Evolutionary conservation across 2,888 invertebrate genomes (phyloP), one percentile per base, ranked within the genome.

Genomic region (Brassicogethes aeneus): DNA sequence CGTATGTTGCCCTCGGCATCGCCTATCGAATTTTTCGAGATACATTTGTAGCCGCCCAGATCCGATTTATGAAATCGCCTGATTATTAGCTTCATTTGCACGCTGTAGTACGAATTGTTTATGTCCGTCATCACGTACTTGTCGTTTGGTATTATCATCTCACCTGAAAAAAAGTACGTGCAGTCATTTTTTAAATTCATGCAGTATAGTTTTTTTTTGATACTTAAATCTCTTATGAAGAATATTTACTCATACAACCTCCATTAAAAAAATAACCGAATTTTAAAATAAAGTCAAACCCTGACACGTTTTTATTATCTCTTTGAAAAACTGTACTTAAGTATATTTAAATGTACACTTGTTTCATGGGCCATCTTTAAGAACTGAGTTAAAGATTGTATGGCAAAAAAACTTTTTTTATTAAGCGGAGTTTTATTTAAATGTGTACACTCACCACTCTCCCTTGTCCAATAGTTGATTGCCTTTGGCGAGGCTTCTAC

Each of bases 381-480:
- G n/a, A n/a, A n/a, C n/a, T n/a, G n/a, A n/a, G n/a, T n/a, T n/a
- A n/a, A n/a, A n/a, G n/a, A n/a, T n/a, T n/a, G n/a, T n/a, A n/a
- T n/a, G n/a, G n/a, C n/a, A n/a, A n/a, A n/a, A n/a, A n/a, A n/a
- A n/a, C n/a, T n/a, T n/a, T n/a, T n/a, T n/a, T n/a, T n/a, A n/a
- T n/a, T n/a, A n/a, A n/a, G n/a, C n/a, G n/a, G n/a, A n/a, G n/a
- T n/a, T n/a, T n/a, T n/a, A n/a, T n/a, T n/a, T n/a, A n/a, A n/a
- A n/a, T n/a, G n/a, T n/a, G 5, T 10, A 23, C 10, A 65, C 77
- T 77, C 70, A 90, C 90, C 89, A 60, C 84, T 85, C 66, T 88
- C 89, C 63, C 88, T 80, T 46, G 87, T 90, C 91, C 91, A 91
- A 70, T 89, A 91, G 77, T 91, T 91, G 74, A 92, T 91, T 63